A percentile compares a stretch with the other conserved stretches of the same genome.
phyloP scores from a whole-genome alignment of 2,113 vertebrate species.

The Petrocephalus microphthalmus region DNA sequence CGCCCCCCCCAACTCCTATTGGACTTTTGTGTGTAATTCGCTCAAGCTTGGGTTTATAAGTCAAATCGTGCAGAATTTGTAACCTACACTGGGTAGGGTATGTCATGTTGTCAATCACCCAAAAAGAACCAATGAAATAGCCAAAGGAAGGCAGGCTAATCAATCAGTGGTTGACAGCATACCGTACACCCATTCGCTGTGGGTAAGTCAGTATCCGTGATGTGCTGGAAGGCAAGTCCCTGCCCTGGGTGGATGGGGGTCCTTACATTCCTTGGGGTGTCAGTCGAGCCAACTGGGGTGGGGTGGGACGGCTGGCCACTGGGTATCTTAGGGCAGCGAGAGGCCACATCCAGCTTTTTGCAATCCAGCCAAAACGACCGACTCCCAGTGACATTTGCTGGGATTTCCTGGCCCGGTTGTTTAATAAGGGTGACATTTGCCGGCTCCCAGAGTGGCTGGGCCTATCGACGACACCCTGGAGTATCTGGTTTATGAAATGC shows the following conservation, averaged over 20 bases:
- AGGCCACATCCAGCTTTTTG: not conserved
- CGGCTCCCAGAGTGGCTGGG: no score
- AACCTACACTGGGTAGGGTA: not conserved
- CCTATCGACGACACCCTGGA: not conserved
- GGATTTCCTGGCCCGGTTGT: not conserved
- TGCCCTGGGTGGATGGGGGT: not conserved
- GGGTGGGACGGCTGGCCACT: conserved; percentile 47
- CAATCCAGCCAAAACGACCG: not conserved
- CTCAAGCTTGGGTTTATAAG: not conserved
- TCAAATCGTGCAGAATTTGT: not conserved
- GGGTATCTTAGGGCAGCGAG: conserved; percentile 44
- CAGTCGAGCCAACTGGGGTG: conserved; percentile 29
- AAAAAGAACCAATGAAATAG: not conserved
- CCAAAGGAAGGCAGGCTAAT: not conserved
- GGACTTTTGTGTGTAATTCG: not conserved
- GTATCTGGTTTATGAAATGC: not conserved
- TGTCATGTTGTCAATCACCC: not conserved
- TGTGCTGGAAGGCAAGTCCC: not conserved
- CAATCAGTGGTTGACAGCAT: not conserved
- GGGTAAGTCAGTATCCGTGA: not conserved
- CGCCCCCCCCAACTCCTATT: not conserved
- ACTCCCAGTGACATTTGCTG: not conserved
- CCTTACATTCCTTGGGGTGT: not conserved
- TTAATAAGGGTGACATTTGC: not conserved
- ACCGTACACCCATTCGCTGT: not conserved